phyloP scores from a whole-genome alignment of 2,113 vertebrate species.

The Rhinolophus sinicus region DNA sequence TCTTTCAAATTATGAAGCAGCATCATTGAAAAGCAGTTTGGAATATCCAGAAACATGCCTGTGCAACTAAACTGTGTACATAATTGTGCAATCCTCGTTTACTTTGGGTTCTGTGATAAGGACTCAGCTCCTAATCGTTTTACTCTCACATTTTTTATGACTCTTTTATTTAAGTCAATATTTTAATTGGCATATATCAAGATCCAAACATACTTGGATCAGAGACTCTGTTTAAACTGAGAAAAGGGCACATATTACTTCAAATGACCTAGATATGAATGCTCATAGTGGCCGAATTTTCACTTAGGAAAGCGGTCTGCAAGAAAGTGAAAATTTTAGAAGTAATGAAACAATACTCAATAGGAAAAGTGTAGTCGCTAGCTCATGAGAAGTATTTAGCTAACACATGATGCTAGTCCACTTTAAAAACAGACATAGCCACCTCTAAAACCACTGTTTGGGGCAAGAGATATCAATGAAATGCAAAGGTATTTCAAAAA shows the following conservation, averaged over 20 bases:
- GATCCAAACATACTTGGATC: conserved; percentile 54
- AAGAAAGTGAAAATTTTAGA: conserved; percentile 16
- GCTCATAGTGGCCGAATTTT: not conserved
- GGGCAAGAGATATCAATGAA: not conserved
- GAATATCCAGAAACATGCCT: conserved; percentile 33
- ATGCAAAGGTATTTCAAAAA: conserved; percentile 35
- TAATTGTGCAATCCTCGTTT: conserved; percentile 47
- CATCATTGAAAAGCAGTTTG: conserved; percentile 42
- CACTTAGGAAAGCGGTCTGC: not conserved
- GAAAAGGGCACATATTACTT: conserved; percentile 49
- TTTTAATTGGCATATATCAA: conserved; percentile 77
- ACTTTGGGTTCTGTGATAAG: conserved; percentile 71
- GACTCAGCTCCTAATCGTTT: conserved; percentile 57
- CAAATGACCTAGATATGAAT: conserved; percentile 23
- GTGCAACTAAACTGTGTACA: not conserved
- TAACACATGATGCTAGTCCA: not conserved
- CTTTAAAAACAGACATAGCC: not conserved
- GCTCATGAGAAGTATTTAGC: not conserved
- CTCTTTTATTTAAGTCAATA: conserved; percentile 78
- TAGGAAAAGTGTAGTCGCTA: not conserved
- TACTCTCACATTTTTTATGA: conserved; percentile 78
- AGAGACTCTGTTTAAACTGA: conserved; percentile 68
- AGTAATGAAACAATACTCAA: conserved; percentile 23
- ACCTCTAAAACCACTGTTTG: not conserved
- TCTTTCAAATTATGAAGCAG: conserved; percentile 36